These are phyloP conservation scores for Acanthaster planci DNA, from an alignment of 35 echinoderm and acorn worm genomes.

Conservation along the genomic window DNA sequence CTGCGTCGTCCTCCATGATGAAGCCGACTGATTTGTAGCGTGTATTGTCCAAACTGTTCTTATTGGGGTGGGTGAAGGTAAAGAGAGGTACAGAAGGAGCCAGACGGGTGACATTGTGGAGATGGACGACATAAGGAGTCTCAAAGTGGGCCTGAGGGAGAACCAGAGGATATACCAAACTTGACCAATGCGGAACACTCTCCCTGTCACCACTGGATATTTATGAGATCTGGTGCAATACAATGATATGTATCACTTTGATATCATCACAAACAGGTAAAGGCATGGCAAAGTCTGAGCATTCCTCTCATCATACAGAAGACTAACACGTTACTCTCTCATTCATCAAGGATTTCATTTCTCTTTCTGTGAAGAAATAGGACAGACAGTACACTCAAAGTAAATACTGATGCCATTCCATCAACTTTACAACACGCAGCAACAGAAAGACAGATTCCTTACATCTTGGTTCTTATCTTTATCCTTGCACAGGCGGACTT, in stretches of 20 bases:
- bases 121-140: slow-evolving; percentile 92
- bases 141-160: slow-evolving; percentile 93
- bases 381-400: neutral
- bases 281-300: too few relatives aligned
- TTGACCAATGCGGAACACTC: too few relatives aligned
- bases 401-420: neutral
- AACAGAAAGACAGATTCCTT: slow-evolving; percentile 38
- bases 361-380: neutral
- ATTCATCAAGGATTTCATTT: too few relatives aligned
- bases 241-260: too few relatives aligned
- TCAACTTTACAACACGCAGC: neutral
- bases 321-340: too few relatives aligned
- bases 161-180: neutral
- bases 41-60: slow-evolving; percentile 72
- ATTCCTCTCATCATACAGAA: too few relatives aligned
- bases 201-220: too few relatives aligned
- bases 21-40: slow-evolving; percentile 78
- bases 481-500: slow-evolving; percentile 98
- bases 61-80: slow-evolving; percentile 82
- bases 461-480: slow-evolving; percentile 95
- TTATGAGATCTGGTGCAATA: too few relatives aligned
- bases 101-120: slow-evolving; percentile 89
- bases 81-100: slow-evolving; percentile 82
- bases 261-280: too few relatives aligned
- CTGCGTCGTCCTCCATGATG: slow-evolving; percentile 65